Evolutionary conservation across 2,113 vertebrate species (phyloP).

Genomic region (Barnardius zonarius): DNA sequence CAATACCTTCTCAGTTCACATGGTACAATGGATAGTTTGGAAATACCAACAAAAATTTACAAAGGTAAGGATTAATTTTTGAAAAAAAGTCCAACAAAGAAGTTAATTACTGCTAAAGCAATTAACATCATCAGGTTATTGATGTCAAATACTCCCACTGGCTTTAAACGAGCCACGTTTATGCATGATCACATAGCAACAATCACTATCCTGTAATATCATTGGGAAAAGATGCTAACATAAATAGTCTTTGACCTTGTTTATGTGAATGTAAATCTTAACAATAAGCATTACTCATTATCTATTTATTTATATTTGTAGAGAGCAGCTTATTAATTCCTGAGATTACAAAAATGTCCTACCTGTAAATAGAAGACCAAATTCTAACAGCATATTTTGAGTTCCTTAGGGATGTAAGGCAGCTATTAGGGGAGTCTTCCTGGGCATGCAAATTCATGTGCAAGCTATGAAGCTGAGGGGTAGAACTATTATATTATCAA

Average conservation of each 20-base stretch:
- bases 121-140: background rate
- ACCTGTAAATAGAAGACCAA: background rate
- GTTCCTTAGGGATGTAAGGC: background rate
- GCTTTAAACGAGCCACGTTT: background rate
- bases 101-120: background rate
- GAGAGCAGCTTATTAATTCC: background rate
- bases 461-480: background rate
- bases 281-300: background rate
- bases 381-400: background rate
- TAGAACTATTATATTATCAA: constrained; percentile 28
- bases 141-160: background rate
- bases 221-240: background rate
- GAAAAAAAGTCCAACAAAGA: background rate
- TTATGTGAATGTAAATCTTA: background rate
- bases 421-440: background rate
- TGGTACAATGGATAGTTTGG: background rate
- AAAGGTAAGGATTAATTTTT: background rate
- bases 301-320: background rate
- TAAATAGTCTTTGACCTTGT: background rate
- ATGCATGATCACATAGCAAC: background rate
- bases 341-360: background rate
- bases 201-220: background rate
- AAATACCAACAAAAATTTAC: background rate
- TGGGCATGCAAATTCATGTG: background rate
- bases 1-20: background rate